phyloP scores from a whole-genome alignment of 2,797 vertebrate species.

The Mastacembelus armatus region DNA sequence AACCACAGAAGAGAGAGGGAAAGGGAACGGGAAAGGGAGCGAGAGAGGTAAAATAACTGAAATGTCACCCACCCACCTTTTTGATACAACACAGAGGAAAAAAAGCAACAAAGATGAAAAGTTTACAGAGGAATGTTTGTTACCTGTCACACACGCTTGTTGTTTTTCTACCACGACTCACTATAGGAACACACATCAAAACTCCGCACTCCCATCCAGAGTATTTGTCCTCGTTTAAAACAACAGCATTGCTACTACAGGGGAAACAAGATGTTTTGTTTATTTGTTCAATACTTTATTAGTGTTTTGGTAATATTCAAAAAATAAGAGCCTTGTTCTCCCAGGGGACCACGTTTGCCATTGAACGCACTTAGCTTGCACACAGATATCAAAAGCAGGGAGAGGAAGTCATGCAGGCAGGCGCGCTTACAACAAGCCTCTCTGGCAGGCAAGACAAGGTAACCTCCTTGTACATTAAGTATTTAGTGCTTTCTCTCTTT shows the following conservation, averaged over 20 bases:
- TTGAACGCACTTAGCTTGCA: slow-evolving; percentile 73
- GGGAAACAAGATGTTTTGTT: slow-evolving; percentile 76
- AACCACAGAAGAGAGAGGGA: slow-evolving; percentile 97
- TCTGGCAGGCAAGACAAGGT: slow-evolving; percentile 74
- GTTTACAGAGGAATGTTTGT: slow-evolving; percentile 32
- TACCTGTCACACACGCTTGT: slow-evolving; percentile 32
- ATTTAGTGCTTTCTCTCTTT: slow-evolving; percentile 79
- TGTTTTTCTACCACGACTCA: slow-evolving; percentile 35
- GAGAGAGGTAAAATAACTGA: slow-evolving; percentile 71
- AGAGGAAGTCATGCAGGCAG: slow-evolving; percentile 66
- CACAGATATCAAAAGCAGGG: slow-evolving; percentile 78
- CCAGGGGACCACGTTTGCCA: slow-evolving; percentile 56
- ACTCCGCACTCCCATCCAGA: slow-evolving; percentile 10
- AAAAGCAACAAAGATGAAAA: slow-evolving; percentile 54
- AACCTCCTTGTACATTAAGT: slow-evolving; percentile 85
- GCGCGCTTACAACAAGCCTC: slow-evolving; percentile 68
- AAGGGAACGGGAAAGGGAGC: slow-evolving; percentile 72
- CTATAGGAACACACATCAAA: slow-evolving; percentile 47
- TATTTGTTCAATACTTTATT: slow-evolving; percentile 84
- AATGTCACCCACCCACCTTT: slow-evolving; percentile 4
- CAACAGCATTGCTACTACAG: slow-evolving; percentile 52
- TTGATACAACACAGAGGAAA: background rate
- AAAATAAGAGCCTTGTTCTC: slow-evolving; percentile 65
- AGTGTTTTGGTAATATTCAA: slow-evolving; percentile 68
- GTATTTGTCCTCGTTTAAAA: slow-evolving; percentile 69